A percentile compares a stretch with the other conserved stretches of the same genome.
These are phyloP conservation scores for Cheumatopsyche charites DNA, from an alignment of 1,140 invertebrate genomes.

Conservation along the genomic window DNA sequence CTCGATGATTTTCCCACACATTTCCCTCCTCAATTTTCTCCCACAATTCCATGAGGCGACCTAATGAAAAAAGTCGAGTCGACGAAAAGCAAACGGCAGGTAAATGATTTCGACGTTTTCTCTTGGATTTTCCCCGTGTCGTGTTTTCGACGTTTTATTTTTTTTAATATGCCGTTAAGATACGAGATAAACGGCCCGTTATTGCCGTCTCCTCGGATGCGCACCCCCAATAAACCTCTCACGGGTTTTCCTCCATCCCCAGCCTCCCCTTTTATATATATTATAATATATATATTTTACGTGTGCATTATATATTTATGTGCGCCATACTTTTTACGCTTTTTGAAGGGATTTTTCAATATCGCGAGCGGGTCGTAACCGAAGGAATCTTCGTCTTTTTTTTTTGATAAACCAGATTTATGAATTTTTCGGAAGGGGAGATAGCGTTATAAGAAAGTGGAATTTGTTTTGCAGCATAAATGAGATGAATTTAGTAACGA, in stretches of 20 bases:
- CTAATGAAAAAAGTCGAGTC: too few species aligned
- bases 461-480: background rate
- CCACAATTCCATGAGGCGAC: too few species aligned
- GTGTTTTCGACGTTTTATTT: conserved; percentile 24
- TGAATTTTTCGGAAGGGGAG: background rate
- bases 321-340: too few species aligned
- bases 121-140: conserved; percentile 7
- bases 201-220: conserved; percentile 24
- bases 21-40: too few species aligned
- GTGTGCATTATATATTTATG: too few species aligned
- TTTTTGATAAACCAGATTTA: conserved; percentile 22
- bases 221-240: conserved; percentile 19
- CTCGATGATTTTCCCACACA: too few species aligned
- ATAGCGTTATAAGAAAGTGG: background rate
- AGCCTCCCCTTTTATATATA: background rate
- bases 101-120: conserved; percentile 11
- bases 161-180: conserved; percentile 26
- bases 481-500: background rate
- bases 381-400: background rate
- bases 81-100: conserved; percentile 9
- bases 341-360: conserved; percentile 17
- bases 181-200: conserved; percentile 24
- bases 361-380: conserved; percentile 12
- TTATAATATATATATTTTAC: too few species aligned
- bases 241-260: conserved; percentile 1